These are phyloP conservation scores for Dynastes tityus DNA, from an alignment of 2,888 invertebrate genomes.

Conservation along the genomic window DNA sequence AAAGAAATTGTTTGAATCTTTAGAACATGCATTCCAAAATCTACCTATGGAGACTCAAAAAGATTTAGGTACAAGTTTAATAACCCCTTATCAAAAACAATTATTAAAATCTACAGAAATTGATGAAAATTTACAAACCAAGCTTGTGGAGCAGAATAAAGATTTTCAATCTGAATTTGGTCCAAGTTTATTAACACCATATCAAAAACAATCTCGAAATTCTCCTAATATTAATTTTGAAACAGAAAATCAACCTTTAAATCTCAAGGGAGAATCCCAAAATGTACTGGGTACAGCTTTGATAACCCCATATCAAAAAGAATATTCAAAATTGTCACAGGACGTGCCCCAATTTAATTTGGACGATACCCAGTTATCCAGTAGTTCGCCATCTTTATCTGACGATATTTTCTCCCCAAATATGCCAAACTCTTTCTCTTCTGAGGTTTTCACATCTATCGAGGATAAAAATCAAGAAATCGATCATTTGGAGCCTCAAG, in stretches of 20 bases:
- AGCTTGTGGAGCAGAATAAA: neutral
- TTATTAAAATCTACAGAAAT: neutral
- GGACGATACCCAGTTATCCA: slow-evolving; percentile 2
- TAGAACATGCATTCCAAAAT: too few relatives aligned
- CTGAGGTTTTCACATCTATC: slow-evolving; percentile 34
- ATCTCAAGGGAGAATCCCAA: neutral
- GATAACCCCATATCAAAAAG: slow-evolving; percentile 11
- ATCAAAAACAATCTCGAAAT: neutral
- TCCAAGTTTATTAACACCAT: slow-evolving; percentile 1
- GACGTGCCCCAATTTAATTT: too few relatives aligned
- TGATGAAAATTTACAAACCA: neutral
- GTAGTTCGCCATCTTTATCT: slow-evolving; percentile 26
- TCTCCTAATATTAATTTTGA: too few relatives aligned
- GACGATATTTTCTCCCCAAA: slow-evolving; percentile 52
- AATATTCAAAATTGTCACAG: too few relatives aligned
- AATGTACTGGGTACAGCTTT: neutral
- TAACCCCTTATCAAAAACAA: neutral
- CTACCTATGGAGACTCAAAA: neutral
- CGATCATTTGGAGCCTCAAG: too few relatives aligned
- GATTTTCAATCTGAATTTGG: neutral
- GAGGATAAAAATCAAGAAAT: neutral
- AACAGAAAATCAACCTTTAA: too few relatives aligned
- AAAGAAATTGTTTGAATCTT: too few relatives aligned
- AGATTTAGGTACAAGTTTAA: neutral
- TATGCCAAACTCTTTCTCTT: slow-evolving; percentile 52